Conservation (phyloP, 2,113 vertebrate species). For the Zosterops japonicus region DNA sequence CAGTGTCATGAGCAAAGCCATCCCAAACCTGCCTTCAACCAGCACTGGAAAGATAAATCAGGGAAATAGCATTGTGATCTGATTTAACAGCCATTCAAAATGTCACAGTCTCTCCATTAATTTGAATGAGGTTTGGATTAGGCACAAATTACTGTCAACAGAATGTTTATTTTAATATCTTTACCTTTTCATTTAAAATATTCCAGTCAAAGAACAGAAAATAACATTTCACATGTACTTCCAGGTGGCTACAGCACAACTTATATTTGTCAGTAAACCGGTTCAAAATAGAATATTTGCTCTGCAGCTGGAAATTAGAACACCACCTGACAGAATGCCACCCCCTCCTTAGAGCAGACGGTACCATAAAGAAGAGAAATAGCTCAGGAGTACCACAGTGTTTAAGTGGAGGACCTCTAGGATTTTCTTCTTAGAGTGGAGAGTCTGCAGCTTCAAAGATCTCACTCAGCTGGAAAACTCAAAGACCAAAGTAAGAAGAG, state of each 20-base stretch:
- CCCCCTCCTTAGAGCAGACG: background rate
- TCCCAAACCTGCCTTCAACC: background rate
- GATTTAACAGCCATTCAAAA: constrained; percentile 2
- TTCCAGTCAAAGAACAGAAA: background rate
- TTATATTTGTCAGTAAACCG: background rate
- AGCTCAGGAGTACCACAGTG: background rate
- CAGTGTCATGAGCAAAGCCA: background rate
- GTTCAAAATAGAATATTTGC: background rate
- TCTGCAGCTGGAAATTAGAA: background rate
- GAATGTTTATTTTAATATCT: background rate
- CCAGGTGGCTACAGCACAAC: background rate
- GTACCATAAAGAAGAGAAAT: background rate
- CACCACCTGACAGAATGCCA: background rate
- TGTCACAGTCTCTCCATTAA: background rate
- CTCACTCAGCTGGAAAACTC: background rate
- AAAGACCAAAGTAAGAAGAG: background rate
- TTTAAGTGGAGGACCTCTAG: background rate
- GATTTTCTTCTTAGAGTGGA: background rate
- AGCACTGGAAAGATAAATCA: background rate
- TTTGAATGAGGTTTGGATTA: background rate
- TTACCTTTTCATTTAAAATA: background rate
- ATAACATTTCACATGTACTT: background rate
- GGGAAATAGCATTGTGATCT: background rate
- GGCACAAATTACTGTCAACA: background rate
- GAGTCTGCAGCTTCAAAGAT: background rate